These are phyloP conservation scores for Anthophora plumipes DNA, from an alignment of 2,888 invertebrate genomes.

Conservation along the genomic window DNA sequence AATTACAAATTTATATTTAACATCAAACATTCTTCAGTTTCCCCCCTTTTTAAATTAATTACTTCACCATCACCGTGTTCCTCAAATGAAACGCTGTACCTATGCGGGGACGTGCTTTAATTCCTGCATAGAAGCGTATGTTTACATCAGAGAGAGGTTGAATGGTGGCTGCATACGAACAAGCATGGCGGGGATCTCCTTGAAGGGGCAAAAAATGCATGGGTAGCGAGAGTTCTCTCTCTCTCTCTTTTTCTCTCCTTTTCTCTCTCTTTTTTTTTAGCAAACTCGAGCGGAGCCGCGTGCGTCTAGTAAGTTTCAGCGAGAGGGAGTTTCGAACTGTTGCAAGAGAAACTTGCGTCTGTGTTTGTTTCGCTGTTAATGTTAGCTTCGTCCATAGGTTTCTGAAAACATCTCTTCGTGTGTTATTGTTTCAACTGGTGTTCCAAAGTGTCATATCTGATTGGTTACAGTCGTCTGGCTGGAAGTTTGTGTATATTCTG, in stretches of 20 bases:
- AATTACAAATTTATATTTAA: too few species aligned
- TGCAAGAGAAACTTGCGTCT: constrained; percentile 21
- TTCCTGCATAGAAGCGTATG: too few species aligned
- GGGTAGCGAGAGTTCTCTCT: not conserved
- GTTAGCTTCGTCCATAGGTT: constrained; percentile 20
- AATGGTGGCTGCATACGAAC: not conserved
- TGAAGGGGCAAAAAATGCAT: not conserved
- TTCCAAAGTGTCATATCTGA: constrained; percentile 21
- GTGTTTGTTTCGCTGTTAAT: constrained; percentile 32
- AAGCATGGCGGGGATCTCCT: not conserved
- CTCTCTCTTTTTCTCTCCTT: too few species aligned
- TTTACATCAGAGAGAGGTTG: too few species aligned
- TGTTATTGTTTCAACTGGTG: constrained; percentile 30
- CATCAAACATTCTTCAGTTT: too few species aligned
- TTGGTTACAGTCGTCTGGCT: constrained; percentile 10
- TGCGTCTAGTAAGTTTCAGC: constrained; percentile 22
- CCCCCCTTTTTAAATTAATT: too few species aligned
- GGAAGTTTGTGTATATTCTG: constrained; percentile 15
- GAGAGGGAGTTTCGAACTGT: constrained; percentile 25
- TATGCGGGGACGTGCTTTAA: too few species aligned
- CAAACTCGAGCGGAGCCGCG: not conserved
- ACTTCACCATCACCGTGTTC: too few species aligned
- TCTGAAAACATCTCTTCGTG: constrained; percentile 22
- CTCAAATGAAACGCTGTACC: too few species aligned
- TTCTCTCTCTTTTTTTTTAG: constrained; percentile 4